These are phyloP conservation scores for Phataginus tricuspis DNA, from an alignment of 2,797 vertebrate species.

Conservation along the genomic window DNA sequence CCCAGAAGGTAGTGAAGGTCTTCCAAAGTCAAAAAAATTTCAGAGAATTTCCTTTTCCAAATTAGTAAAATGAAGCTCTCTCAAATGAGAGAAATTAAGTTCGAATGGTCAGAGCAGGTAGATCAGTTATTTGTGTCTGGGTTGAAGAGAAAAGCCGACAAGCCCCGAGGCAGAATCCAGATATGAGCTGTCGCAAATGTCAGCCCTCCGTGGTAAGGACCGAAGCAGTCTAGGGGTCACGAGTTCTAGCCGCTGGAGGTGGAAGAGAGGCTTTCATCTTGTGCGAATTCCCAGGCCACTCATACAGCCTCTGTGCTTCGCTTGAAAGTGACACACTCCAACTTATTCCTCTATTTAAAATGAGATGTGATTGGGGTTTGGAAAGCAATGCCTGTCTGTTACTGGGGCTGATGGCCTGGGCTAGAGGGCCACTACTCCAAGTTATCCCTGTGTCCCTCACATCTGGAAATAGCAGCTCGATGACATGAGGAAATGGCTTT, in stretches of 20 bases:
- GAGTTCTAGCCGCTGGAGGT: neutral
- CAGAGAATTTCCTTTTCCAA: neutral
- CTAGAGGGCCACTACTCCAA: neutral
- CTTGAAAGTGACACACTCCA: neutral
- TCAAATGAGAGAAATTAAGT: neutral
- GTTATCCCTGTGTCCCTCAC: neutral
- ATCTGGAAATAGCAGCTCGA: neutral
- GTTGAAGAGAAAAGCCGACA: neutral
- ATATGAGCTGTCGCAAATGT: neutral
- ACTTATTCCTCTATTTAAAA: neutral
- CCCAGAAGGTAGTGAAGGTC: neutral
- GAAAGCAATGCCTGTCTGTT: neutral
- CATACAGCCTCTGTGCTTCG: neutral
- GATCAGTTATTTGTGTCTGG: neutral
- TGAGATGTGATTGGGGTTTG: neutral
- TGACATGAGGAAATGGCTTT: slow-evolving; percentile 3
- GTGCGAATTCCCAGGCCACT: neutral
- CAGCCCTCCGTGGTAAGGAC: neutral
- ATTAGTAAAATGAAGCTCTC: neutral
- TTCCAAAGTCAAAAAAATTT: neutral
- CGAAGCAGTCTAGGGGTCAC: neutral
- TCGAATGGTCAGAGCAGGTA: neutral
- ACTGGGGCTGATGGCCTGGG: neutral
- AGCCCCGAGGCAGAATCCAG: neutral
- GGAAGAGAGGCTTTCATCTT: neutral